phyloP scores from a whole-genome alignment of 2,888 invertebrate genomes.

The Patella ulyssiponensis region DNA sequence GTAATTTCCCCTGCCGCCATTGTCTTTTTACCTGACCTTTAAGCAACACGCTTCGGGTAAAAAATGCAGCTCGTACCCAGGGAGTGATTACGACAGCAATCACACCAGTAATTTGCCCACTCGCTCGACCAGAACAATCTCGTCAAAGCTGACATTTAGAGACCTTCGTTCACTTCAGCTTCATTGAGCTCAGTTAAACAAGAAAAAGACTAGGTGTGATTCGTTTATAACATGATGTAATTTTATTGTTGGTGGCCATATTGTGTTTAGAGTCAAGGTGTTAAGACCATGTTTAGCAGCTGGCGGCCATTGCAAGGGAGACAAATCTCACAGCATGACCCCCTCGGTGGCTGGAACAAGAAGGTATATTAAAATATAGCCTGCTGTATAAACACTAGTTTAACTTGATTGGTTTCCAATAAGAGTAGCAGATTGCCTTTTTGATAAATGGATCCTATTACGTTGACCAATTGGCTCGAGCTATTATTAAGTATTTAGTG shows the following conservation, averaged over 20 bases:
- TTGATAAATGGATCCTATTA: not conserved
- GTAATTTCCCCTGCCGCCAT: not conserved
- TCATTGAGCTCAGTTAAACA: slow-evolving; percentile 1
- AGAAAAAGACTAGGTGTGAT: slow-evolving; percentile 4
- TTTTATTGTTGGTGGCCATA: slow-evolving; percentile 1
- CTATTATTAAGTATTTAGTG: not conserved
- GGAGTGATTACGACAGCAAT: slow-evolving; percentile 7
- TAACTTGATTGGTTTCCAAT: not conserved
- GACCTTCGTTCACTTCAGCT: not conserved
- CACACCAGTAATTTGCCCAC: slow-evolving; percentile 6
- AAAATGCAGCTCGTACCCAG: not conserved
- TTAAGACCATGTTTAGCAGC: not conserved
- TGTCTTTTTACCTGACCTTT: slow-evolving; percentile 9
- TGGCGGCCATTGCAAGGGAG: slow-evolving; percentile 10
- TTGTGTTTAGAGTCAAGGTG: slow-evolving; percentile 11
- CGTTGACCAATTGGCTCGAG: not conserved
- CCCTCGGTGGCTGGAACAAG: not conserved
- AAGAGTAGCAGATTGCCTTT: slow-evolving; percentile 7
- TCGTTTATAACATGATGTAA: slow-evolving; percentile 6
- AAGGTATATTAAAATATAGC: not conserved
- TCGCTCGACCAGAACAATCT: slow-evolving; percentile 5
- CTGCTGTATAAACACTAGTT: slow-evolving; percentile 8
- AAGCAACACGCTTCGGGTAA: not conserved
- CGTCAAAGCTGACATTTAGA: slow-evolving; percentile 8
- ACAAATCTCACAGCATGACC: slow-evolving; percentile 4